These are phyloP conservation scores for Hyaena hyaena DNA, from an alignment of 2,113 vertebrate species.

Conservation along the genomic window DNA sequence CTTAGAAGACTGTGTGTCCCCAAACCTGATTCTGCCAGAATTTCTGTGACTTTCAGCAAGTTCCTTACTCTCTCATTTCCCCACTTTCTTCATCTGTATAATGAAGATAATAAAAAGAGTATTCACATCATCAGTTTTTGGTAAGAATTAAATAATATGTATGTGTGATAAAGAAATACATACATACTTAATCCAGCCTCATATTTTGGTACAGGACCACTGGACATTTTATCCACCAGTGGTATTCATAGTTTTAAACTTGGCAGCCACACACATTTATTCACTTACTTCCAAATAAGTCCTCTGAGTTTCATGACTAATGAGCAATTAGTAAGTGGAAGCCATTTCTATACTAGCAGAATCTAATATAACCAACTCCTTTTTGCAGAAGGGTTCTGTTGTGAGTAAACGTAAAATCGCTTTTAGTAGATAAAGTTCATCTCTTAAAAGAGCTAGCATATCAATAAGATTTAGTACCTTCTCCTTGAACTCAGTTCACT, in stretches of 20 bases:
- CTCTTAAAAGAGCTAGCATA: slow-evolving; percentile 6
- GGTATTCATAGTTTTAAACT: background rate
- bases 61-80: background rate
- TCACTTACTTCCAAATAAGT: background rate
- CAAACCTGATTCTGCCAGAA: background rate
- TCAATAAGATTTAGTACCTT: background rate
- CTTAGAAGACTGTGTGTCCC: background rate
- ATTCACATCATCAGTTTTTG: background rate
- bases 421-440: background rate
- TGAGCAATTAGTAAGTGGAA: slow-evolving; percentile 3
- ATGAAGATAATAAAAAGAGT: background rate
- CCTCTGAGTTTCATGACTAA: background rate
- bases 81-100: background rate
- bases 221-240: background rate
- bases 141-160: background rate
- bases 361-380: background rate
- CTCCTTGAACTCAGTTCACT: background rate
- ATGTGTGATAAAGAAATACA: background rate
- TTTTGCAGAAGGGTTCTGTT: background rate
- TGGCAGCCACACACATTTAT: background rate
- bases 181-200: background rate
- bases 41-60: background rate
- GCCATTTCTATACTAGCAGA: background rate
- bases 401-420: background rate
- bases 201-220: background rate